These are phyloP conservation scores for Lophius piscatorius DNA, from an alignment of 2,113 vertebrate genomes.

Conservation along the genomic window DNA sequence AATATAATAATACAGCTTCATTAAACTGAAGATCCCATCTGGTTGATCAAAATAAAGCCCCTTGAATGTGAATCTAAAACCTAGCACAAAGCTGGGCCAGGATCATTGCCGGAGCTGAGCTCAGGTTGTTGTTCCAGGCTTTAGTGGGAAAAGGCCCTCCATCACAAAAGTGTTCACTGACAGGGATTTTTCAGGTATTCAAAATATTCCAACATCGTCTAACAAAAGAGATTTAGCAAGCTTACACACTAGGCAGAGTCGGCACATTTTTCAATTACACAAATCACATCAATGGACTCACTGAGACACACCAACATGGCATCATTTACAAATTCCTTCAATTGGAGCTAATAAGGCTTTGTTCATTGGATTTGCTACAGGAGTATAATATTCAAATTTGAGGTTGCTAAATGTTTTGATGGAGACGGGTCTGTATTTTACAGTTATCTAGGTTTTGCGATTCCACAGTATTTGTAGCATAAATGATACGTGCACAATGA, in stretches of 20 bases:
- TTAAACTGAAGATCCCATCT: neutral
- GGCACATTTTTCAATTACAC: slow-evolving; percentile 74
- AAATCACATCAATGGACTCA: slow-evolving; percentile 68
- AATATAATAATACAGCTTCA: neutral
- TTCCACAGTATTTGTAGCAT: neutral
- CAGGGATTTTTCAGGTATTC: slow-evolving; percentile 59
- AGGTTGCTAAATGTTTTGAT: neutral
- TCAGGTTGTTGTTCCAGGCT: slow-evolving; percentile 63
- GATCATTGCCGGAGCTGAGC: slow-evolving; percentile 48
- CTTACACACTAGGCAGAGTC: slow-evolving; percentile 64
- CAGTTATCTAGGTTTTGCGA: neutral
- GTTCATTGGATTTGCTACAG: too few species aligned
- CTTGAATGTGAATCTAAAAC: slow-evolving; percentile 36
- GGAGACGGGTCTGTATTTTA: too few species aligned
- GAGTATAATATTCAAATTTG: too few species aligned
- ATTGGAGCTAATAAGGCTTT: slow-evolving; percentile 17
- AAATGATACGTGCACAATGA: neutral
- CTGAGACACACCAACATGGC: slow-evolving; percentile 52
- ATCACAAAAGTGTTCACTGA: slow-evolving; percentile 64
- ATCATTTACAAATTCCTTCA: slow-evolving; percentile 42
- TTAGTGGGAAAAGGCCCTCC: slow-evolving; percentile 64
- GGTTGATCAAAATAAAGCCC: slow-evolving; percentile 24
- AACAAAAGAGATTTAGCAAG: slow-evolving; percentile 75
- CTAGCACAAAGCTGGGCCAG: slow-evolving; percentile 37
- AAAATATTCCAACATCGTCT: slow-evolving; percentile 65